Evolutionary conservation across 2,113 vertebrate genomes (phyloP).

Genomic region (Pachycephala philippinensis): DNA sequence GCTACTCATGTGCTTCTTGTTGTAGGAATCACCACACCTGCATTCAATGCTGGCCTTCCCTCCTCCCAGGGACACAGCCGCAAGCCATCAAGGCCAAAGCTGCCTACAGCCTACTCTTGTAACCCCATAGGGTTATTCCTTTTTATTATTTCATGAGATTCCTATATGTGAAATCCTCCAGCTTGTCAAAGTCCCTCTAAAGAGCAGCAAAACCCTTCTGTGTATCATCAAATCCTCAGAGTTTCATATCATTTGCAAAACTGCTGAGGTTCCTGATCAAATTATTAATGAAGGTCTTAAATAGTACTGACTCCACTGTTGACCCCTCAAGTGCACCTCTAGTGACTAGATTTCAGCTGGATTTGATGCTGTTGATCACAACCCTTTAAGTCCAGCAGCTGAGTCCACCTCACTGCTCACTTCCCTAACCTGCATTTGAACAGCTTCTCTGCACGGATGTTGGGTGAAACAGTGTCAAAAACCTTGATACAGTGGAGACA

Average conservation of each 20-base stretch:
- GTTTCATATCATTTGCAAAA: neutral
- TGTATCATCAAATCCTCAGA: neutral
- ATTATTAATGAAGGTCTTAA: neutral
- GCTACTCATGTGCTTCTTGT: no score
- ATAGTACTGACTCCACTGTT: neutral
- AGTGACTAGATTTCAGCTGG: neutral
- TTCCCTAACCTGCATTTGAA: neutral
- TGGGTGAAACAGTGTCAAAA: neutral
- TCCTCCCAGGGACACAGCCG: no score
- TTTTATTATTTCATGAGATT: neutral
- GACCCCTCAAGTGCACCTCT: neutral
- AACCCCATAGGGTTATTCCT: no score
- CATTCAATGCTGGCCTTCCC: no score
- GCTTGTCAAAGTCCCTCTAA: neutral
- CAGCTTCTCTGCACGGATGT: neutral
- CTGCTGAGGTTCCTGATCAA: neutral
- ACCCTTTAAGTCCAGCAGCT: neutral
- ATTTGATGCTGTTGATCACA: neutral
- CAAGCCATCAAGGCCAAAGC: no score
- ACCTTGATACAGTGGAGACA: accelerated
- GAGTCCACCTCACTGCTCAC: neutral
- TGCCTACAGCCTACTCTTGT: no score
- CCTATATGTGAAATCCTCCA: neutral
- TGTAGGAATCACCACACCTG: no score
- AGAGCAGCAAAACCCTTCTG: neutral